A percentile compares a stretch with the other conserved stretches of the same genome.
Conservation (phyloP, 1,140 invertebrate species). For the Anoplophora glabripennis region DNA sequence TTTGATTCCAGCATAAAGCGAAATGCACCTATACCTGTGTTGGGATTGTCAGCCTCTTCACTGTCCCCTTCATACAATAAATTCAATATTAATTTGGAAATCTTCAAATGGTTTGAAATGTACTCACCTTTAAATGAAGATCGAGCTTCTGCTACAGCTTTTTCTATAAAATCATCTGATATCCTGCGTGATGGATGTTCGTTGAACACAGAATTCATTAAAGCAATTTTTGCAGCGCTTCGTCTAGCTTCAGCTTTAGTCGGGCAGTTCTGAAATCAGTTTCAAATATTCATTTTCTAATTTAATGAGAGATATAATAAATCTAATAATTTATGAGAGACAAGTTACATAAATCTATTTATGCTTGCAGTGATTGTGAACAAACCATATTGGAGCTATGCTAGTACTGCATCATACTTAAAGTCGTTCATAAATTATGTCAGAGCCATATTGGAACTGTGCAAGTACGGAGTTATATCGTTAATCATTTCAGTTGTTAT, state of each 20-base stretch:
- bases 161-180: constrained; percentile 91
- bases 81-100: neutral
- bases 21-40: constrained; percentile 88
- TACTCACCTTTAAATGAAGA: constrained; percentile 59
- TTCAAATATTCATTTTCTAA: neutral
- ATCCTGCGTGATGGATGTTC: constrained; percentile 92
- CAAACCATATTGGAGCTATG: too few species aligned
- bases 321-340: too few species aligned
- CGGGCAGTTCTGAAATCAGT: constrained; percentile 74
- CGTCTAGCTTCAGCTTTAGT: constrained; percentile 91
- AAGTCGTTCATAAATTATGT: too few species aligned
- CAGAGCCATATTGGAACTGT: too few species aligned
- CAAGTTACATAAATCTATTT: too few species aligned
- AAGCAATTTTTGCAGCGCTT: constrained; percentile 91
- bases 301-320: neutral
- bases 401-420: too few species aligned
- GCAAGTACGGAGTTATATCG: too few species aligned
- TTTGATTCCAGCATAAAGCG: constrained; percentile 93
- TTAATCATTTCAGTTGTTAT: too few species aligned
- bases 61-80: constrained; percentile 45
- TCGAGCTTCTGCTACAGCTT: constrained; percentile 84
- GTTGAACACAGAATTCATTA: constrained; percentile 97
- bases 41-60: constrained; percentile 75
- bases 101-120: neutral
- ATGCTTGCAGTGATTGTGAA: too few species aligned